Evolutionary conservation across 2,797 vertebrate species (phyloP).

Genomic region (Denticeps clupeoides): DNA sequence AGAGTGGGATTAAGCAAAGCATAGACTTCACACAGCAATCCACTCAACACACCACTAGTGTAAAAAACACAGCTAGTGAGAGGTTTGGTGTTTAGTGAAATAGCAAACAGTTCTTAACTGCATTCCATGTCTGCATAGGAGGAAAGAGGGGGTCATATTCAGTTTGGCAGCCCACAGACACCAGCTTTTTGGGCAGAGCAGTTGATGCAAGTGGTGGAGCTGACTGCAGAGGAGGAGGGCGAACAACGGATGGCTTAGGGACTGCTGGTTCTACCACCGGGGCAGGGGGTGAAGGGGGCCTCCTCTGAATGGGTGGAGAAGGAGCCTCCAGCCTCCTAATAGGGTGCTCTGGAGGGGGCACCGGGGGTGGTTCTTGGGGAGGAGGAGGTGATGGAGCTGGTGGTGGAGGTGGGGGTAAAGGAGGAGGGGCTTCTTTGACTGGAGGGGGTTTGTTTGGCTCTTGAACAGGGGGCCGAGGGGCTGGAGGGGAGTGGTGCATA

Average conservation of each 20-base stretch:
- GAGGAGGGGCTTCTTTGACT: constrained; percentile 26
- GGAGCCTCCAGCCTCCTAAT: constrained; percentile 34
- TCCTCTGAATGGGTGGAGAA: constrained; percentile 27
- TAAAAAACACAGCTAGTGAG: no score
- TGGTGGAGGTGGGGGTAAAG: constrained; percentile 34
- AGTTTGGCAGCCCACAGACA: constrained; percentile 73
- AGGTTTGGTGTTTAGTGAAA: background rate
- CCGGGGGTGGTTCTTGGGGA: constrained; percentile 26
- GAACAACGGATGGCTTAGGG: constrained; percentile 12
- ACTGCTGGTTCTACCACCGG: constrained; percentile 2
- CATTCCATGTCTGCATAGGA: constrained; percentile 54
- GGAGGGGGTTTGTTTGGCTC: constrained; percentile 18
- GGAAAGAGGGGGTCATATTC: constrained; percentile 56
- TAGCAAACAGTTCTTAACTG: constrained; percentile 5
- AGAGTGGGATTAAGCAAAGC: no score
- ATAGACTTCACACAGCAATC: background rate
- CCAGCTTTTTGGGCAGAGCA: constrained; percentile 36
- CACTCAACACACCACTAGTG: no score
- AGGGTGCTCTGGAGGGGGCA: constrained; percentile 30
- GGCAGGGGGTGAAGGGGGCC: constrained; percentile 20
- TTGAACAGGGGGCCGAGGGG: constrained; percentile 22
- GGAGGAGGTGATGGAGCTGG: constrained; percentile 33
- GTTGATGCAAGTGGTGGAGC: constrained; percentile 8
- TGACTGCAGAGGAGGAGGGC: constrained; percentile 15
- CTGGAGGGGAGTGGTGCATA: constrained; percentile 32